Conservation (phyloP, 2,888 invertebrate genomes). For the Ectropis crepuscularia region DNA sequence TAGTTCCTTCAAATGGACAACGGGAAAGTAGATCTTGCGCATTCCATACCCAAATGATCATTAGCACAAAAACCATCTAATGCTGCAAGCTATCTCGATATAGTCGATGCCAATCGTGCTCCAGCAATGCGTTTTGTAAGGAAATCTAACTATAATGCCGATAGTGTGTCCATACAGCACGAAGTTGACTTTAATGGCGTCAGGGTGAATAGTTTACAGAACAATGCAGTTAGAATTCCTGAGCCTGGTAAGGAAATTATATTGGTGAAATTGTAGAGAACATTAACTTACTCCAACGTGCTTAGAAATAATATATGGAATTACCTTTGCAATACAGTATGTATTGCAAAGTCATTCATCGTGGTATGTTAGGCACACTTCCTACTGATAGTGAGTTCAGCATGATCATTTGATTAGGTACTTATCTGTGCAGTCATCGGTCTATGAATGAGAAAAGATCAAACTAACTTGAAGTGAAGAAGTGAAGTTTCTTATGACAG, state of each 20-base stretch:
- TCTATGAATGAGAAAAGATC: too few relatives aligned
- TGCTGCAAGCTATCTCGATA: constrained; percentile 54
- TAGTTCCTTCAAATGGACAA: constrained; percentile 59
- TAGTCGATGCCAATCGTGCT: constrained; percentile 47
- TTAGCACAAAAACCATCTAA: constrained; percentile 68
- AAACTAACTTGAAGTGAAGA: too few relatives aligned
- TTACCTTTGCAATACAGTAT: too few relatives aligned
- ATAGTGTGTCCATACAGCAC: constrained; percentile 32
- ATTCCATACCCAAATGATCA: constrained; percentile 70
- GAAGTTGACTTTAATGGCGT: constrained; percentile 26
- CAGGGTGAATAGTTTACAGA: constrained; percentile 12
- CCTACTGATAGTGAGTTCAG: too few relatives aligned
- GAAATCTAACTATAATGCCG: constrained; percentile 36
- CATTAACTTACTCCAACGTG: too few relatives aligned
- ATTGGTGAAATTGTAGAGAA: too few relatives aligned
- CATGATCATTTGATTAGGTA: too few relatives aligned
- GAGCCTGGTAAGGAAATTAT: background rate
- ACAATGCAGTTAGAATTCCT: constrained; percentile 20
- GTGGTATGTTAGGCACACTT: too few relatives aligned
- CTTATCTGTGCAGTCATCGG: too few relatives aligned
- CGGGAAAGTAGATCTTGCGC: constrained; percentile 73
- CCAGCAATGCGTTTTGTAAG: constrained; percentile 43
- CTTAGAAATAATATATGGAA: too few relatives aligned
- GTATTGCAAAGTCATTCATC: too few relatives aligned
- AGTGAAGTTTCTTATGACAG: too few relatives aligned